Evolutionary conservation across 2,113 vertebrate species (phyloP).

Genomic region (Mesembrinibis cayennensis): DNA sequence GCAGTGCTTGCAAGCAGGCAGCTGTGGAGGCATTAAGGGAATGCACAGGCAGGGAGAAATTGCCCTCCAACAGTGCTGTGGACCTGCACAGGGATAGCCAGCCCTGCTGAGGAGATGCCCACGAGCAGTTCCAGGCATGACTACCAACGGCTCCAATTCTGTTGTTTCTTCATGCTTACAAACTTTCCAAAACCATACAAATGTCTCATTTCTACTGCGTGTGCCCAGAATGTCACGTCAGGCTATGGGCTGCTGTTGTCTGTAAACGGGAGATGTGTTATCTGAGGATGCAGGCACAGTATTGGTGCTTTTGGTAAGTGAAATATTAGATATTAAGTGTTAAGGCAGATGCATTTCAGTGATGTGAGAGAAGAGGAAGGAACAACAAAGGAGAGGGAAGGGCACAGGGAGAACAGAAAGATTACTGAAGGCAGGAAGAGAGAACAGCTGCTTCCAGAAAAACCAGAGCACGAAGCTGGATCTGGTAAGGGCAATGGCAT

Average conservation of each 20-base stretch:
- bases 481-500: neutral
- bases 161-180: fast-evolving
- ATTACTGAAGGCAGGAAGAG: neutral
- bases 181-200: neutral
- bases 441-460: neutral
- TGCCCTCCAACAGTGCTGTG: neutral
- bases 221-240: neutral
- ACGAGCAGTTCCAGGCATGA: neutral
- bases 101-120: neutral
- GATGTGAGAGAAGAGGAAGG: neutral
- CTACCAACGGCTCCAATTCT: neutral
- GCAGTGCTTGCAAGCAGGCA: neutral
- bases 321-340: neutral
- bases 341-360: neutral
- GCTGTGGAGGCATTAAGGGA: neutral
- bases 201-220: neutral
- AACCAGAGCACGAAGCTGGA: neutral
- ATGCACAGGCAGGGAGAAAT: neutral
- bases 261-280: neutral
- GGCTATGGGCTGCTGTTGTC: neutral
- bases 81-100: too few species aligned
- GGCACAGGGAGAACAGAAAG: neutral
- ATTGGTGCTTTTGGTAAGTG: neutral
- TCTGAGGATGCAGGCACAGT: neutral
- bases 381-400: neutral